Evolutionary conservation across 1,140 invertebrate species (phyloP), one percentile per base, ranked within the genome.

Genomic region (Schmidtea mediterranea): DNA sequence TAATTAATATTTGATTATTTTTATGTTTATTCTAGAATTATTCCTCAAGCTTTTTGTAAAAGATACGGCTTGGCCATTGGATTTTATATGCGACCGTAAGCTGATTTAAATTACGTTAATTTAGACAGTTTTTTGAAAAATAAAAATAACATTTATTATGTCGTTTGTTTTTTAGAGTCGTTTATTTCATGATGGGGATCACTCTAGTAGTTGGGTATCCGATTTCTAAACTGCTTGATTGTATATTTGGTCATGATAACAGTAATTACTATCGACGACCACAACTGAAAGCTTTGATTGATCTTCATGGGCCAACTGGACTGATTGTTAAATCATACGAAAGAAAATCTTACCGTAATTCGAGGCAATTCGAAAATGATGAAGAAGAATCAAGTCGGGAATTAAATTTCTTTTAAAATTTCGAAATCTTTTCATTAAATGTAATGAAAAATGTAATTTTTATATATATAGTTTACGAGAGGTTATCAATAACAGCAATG

Each of bases 201-300:
- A 52, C 61, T 13, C 61, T 62, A 47, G 46, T 63, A 2, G 54
- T 65, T 22, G 52, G 58, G 10, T 65, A 56, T 56, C 62, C 63
- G 2, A 19, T 65, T 13, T 57, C 63, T 16, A 63, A 63, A 51
- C 13, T 65, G 1, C 51, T 63, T 23, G 61, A 63, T 49, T 59
- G 57, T 51, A 21, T 60, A 12, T 53, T 63, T 13, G 61, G 61
- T 6, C 50, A 52, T 24, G 58, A 60, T 1, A 56, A 62, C 48
- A 54, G 52, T 24, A 60, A 57, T 15, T 59, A 60, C 47, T 62
- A 49, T 43, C 52, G 59, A n/a, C 49, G 61, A 16, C 58, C 52
- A 9, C 52, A 62, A 53, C 49, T 54, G 16, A 53, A 54, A 50
- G 60, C 53, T 22, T 40, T 62, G 10, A 56, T 62, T 9, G 57